Evolutionary conservation across 2,113 vertebrate genomes (phyloP).

Genomic region (Paracanthobrama guichenoti): DNA sequence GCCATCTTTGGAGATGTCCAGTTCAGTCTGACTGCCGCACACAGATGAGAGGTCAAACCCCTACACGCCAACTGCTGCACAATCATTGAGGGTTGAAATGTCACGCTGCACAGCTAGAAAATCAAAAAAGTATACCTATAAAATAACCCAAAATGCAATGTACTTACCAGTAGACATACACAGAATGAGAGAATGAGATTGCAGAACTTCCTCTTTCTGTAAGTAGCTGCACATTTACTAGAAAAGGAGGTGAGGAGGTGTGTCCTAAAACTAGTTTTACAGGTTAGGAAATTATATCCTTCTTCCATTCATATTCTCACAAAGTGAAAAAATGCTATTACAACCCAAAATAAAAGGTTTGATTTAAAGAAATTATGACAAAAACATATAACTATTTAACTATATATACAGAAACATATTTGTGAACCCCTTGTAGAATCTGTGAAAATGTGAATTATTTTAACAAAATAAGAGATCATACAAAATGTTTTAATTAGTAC

Average conservation of each 20-base stretch:
- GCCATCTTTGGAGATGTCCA: conserved; percentile 63
- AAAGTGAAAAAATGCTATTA: neutral
- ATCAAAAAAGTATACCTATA: neutral
- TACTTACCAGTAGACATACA: neutral
- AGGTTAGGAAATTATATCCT: conserved; percentile 5
- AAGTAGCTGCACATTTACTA: neutral
- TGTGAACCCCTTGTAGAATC: too few relatives aligned
- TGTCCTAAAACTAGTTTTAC: neutral
- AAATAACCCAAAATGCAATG: neutral
- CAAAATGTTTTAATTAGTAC: too few relatives aligned
- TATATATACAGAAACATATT: too few relatives aligned
- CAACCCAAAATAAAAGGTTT: neutral
- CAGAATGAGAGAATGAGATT: neutral
- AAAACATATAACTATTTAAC: neutral
- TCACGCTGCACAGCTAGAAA: conserved; percentile 20
- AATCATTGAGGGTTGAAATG: conserved; percentile 65
- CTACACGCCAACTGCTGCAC: conserved; percentile 58
- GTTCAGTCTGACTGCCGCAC: conserved; percentile 48
- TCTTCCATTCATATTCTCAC: neutral
- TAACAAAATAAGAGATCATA: too few relatives aligned
- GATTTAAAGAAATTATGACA: neutral
- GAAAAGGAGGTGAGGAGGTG: neutral
- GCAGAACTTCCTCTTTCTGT: conserved; percentile 18
- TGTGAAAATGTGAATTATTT: too few relatives aligned
- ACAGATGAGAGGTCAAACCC: conserved; percentile 51